These are phyloP conservation scores for Oreochromis spilurus DNA, from an alignment of 2,113 vertebrate genomes.

Conservation along the genomic window DNA sequence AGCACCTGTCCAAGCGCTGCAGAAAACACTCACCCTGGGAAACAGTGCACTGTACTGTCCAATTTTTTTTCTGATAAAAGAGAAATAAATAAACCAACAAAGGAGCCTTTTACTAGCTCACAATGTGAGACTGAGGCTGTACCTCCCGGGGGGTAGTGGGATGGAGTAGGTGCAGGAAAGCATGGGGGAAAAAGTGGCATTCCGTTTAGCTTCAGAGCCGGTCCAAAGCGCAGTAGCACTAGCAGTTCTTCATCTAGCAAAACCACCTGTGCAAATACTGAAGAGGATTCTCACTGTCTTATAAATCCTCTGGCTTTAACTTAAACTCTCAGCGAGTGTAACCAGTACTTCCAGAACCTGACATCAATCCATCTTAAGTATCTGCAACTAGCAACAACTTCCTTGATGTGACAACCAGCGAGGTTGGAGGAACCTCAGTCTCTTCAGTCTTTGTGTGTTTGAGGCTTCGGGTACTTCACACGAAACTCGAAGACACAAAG, in stretches of 20 bases:
- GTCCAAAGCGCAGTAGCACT: neutral
- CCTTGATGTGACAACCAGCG: neutral
- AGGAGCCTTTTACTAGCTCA: neutral
- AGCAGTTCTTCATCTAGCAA: neutral
- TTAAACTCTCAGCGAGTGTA: neutral
- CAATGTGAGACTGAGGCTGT: neutral
- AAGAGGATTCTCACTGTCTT: neutral
- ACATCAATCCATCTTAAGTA: neutral
- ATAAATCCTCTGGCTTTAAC: neutral
- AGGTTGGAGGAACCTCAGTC: neutral
- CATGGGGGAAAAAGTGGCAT: neutral
- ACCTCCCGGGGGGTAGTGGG: neutral
- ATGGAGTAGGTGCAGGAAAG: neutral
- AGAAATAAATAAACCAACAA: neutral
- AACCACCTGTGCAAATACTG: neutral
- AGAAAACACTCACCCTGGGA: neutral
- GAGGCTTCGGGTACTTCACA: neutral
- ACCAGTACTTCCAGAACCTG: neutral
- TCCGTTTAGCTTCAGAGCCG: neutral
- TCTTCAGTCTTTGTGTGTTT: neutral
- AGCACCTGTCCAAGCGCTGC: neutral
- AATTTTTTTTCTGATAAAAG: neutral
- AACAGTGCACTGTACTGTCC: neutral
- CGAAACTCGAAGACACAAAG: neutral
- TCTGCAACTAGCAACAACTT: neutral